Conservation (phyloP, 2,113 vertebrate genomes). For the Panthera uncia region DNA sequence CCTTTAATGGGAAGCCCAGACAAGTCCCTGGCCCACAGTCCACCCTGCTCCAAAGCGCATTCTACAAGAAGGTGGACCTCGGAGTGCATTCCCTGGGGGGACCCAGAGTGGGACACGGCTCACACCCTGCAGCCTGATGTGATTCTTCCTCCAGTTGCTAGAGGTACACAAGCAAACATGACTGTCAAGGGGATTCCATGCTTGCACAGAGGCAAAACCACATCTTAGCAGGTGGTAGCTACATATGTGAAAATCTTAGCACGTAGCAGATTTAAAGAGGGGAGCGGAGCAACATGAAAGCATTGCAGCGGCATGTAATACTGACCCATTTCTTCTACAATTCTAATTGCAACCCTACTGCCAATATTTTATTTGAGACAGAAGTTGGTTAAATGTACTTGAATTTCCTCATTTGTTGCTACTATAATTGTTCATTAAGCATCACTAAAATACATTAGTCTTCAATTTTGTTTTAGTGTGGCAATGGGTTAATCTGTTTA, state of each 20-base stretch:
- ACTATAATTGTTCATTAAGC: background rate
- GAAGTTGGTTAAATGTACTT: background rate
- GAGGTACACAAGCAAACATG: background rate
- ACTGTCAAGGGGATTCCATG: background rate
- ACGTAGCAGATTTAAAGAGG: background rate
- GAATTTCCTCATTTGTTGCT: background rate
- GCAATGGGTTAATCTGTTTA: background rate
- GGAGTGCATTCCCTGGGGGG: background rate
- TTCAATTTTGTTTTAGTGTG: conserved; percentile 3
- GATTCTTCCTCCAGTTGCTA: background rate
- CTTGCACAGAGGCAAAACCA: background rate
- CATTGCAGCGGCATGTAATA: background rate
- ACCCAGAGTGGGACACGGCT: background rate
- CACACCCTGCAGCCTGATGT: background rate
- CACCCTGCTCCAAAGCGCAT: conserved; percentile 59
- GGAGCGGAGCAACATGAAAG: background rate
- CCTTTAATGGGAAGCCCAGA: conserved; percentile 78
- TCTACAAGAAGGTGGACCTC: conserved; percentile 18
- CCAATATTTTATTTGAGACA: background rate
- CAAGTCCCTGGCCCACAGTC: conserved; percentile 68
- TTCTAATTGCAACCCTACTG: background rate
- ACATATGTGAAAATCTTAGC: background rate
- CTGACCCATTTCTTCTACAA: background rate
- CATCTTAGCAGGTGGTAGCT: background rate
- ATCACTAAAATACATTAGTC: background rate